Base-by-base conservation (phyloP, 1,140 invertebrate genomes). In the Drosophila neocordata region DNA sequence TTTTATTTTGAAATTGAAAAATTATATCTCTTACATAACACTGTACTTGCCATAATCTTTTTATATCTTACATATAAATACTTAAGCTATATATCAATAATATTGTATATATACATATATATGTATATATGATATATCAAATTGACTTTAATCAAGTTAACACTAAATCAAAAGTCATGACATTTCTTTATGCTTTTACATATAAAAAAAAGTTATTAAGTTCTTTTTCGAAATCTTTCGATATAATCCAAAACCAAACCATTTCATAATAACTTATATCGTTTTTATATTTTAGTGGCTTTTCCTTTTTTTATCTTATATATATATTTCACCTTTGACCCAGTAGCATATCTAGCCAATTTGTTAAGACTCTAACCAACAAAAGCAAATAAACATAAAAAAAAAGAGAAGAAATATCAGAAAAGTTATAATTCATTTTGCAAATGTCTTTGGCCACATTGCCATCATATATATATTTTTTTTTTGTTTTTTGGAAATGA, bases 361-460 rank as follows among this genome's bases (percentile, higher is more conserved):
- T 48, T 18, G 41, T 18, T 20, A 2, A 48, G 15, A 3, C 15
- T 48, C 41, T 1, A 20, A 20, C 1, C 8, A 44, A 44, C 4
- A 44, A n/a, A 9, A 34, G 31, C 34, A 35, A 35, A 35, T 2
- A 35, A 35, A 35, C 0, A 35, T 4, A 48, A 48, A 48, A 18
- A 24, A 24, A 18, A 44, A 44, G 5, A 41, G 2, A 44, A 44
- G 41, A 48, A 48, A 48, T 48, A 48, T 48, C 41, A 48, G 41
- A 48, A 48, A 56, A 34, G 27, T 56, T 56, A 34, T 56, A 56
- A 56, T 56, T 56, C 53, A 56, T 56, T 34, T 56, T 31, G 24
- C 27, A 56, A 56, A 56, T 56, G 65, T 57, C 38, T 75, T 61
- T 57, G 74, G 72, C 74, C 72, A 74, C 72, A 74, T 27, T 58